Conservation (phyloP, 2,888 invertebrate genomes). For the Zootermopsis nevadensis region DNA sequence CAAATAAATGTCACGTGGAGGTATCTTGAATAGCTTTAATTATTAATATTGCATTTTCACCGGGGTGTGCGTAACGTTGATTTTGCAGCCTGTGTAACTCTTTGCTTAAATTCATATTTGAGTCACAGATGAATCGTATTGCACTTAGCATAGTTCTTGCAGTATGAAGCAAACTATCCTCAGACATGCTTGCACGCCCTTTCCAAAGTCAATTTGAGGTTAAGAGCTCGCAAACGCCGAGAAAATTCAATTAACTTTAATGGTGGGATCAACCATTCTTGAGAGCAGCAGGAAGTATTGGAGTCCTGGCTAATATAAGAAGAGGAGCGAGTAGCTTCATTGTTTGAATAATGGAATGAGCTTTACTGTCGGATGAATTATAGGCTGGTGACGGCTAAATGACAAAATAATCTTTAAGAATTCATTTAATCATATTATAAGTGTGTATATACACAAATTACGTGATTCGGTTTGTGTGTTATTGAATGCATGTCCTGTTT, state of each 20-base stretch:
- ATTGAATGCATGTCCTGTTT: neutral
- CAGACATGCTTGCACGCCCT: constrained; percentile 22
- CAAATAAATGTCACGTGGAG: no score
- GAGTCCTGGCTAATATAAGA: constrained; percentile 49
- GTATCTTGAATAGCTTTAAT: no score
- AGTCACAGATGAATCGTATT: neutral
- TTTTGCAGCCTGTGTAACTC: no score
- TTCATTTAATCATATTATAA: neutral
- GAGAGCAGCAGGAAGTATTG: constrained; percentile 46
- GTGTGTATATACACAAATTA: neutral
- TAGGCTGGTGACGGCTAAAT: constrained; percentile 17
- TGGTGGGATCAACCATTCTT: constrained; percentile 60
- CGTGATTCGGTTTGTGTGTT: neutral
- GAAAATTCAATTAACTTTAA: constrained; percentile 70
- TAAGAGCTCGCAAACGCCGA: constrained; percentile 56
- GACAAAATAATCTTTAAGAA: neutral
- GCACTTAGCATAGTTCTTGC: neutral
- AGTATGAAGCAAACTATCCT: neutral
- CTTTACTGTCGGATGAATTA: constrained; percentile 48
- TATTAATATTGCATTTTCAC: no score
- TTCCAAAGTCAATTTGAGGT: constrained; percentile 52
- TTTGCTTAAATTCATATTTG: neutral
- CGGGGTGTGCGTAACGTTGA: no score
- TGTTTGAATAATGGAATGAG: constrained; percentile 52
- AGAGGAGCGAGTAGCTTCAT: constrained; percentile 45